These are phyloP conservation scores for Acromyrmex heyeri DNA, from an alignment of 1,140 invertebrate species.

Conservation along the genomic window DNA sequence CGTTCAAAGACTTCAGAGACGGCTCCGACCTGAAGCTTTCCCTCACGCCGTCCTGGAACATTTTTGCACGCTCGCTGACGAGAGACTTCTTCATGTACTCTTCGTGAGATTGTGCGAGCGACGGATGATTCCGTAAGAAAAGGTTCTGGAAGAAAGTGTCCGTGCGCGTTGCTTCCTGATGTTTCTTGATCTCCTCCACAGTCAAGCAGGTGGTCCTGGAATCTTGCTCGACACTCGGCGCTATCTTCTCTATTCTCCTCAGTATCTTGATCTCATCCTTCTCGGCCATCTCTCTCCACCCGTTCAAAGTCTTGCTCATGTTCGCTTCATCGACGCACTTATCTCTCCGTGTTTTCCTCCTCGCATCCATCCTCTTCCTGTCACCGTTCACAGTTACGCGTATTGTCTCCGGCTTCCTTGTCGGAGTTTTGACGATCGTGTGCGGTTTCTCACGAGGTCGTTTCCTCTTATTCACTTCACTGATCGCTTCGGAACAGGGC, in stretches of 20 bases:
- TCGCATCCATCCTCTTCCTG: slow-evolving; percentile 78
- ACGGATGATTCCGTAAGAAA: slow-evolving; percentile 87
- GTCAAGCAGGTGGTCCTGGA: slow-evolving; percentile 70
- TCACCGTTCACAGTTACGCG: slow-evolving; percentile 61
- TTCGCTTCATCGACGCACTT: slow-evolving; percentile 63
- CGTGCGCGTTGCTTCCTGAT: slow-evolving; percentile 87
- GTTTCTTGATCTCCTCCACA: slow-evolving; percentile 87
- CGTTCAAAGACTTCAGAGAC: slow-evolving; percentile 87
- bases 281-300: slow-evolving; percentile 38
- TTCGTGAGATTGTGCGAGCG: slow-evolving; percentile 79
- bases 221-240: background rate
- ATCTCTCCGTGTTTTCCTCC: slow-evolving; percentile 75
- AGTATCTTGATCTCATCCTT: slow-evolving; percentile 4
- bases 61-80: slow-evolving; percentile 89
- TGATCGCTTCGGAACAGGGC: slow-evolving; percentile 10
- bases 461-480: slow-evolving; percentile 69
- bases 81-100: slow-evolving; percentile 84
- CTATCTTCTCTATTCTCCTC: slow-evolving; percentile 35
- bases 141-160: slow-evolving; percentile 91
- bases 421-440: slow-evolving; percentile 70
- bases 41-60: slow-evolving; percentile 87
- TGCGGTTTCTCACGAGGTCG: slow-evolving; percentile 73
- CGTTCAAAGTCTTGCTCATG: slow-evolving; percentile 67
- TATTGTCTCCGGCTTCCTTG: slow-evolving; percentile 76
- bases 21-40: slow-evolving; percentile 86